Evolutionary conservation across 2,113 vertebrate genomes (phyloP), one percentile per base, ranked within the genome.

Genomic region (Corapipo altera): DNA sequence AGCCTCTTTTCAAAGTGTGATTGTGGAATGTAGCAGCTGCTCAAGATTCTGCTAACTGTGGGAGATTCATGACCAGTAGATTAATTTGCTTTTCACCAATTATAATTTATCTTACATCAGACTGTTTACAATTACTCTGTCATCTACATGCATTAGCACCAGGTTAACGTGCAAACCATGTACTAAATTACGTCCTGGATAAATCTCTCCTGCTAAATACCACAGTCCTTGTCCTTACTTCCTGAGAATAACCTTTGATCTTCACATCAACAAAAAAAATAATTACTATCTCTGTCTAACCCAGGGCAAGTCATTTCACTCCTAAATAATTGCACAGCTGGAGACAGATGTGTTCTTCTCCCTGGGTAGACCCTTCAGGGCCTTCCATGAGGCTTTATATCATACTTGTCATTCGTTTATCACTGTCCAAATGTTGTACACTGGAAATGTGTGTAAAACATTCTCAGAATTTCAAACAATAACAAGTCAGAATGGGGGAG

Each of bases 401-500:
- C 97, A 97, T 96, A 87, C 95, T 98, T 98, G 97, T 98, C 98
- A 98, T 98, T 98, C 96, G 97, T 98, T 98, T 98, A 98, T 98
- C 98, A 98, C 97, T 96, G 90, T 96, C 97, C 97, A 97, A 98
- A 97, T 96, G 97, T 97, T 98, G 96, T 97, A 93, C 97, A 93
- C 93, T 95, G 97, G 93, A 98, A 98, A 97, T 95, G 97, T 97
- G 97, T 97, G 95, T 98, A 98, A 98, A 98, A 98, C 97, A 98
- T 98, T 97, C 94, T 96, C 94, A 98, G 95, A 97, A 98, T 97
- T 98, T 98, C 96, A 98, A 98, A 98, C 97, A 98, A 97, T 98
- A 98, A 98, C 96, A 97, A 96, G 97, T 96, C 96, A 93, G 93
- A 91, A 79, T 46, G 73, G 71, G 58, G 39, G 85, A 89, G 65